Conservation (phyloP, 2,113 vertebrate species). For the Engraulis encrasicolus region DNA sequence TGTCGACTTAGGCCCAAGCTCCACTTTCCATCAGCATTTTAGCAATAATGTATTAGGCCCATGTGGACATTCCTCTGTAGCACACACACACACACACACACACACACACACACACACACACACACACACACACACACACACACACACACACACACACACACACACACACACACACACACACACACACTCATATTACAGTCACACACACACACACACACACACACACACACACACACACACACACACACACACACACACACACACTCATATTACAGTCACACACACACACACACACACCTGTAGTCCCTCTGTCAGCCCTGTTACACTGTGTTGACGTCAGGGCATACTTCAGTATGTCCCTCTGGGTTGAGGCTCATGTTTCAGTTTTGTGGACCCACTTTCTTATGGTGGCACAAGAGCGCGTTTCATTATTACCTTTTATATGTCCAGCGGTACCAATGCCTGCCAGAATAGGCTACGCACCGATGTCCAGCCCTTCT, state of each 20-base stretch:
- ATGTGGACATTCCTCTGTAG: background rate
- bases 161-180: no score
- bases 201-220: no score
- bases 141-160: no score
- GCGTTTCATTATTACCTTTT: background rate
- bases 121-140: background rate
- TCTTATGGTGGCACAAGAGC: background rate
- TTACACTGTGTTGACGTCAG: background rate
- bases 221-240: background rate
- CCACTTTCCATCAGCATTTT: constrained; percentile 10
- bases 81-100: background rate
- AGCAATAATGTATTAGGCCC: constrained; percentile 12
- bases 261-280: no score
- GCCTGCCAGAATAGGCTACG: background rate
- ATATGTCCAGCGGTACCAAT: background rate
- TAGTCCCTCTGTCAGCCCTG: background rate
- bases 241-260: no score
- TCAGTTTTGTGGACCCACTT: background rate
- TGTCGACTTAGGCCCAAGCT: background rate
- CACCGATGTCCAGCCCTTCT: background rate
- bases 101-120: constrained; percentile 2
- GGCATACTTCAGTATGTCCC: constrained; percentile 3
- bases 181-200: no score
- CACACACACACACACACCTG: no score
- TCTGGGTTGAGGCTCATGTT: background rate